A percentile compares a stretch with the other conserved stretches of the same genome.
These are phyloP conservation scores for Sebastes nivosus DNA, from an alignment of 2,797 vertebrate species.

Conservation along the genomic window DNA sequence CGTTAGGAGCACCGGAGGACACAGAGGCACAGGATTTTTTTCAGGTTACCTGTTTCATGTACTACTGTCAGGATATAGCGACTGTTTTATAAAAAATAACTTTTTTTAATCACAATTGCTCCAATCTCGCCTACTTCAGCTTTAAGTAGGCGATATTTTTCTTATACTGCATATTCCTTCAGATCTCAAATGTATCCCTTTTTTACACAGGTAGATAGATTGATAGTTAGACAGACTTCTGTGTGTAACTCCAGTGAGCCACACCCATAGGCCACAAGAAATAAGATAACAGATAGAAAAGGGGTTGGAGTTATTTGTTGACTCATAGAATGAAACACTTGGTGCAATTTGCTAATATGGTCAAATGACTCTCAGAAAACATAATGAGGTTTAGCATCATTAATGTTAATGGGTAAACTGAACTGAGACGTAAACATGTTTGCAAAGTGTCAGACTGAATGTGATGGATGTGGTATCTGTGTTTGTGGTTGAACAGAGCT, in stretches of 20 bases:
- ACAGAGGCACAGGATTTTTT: too few relatives aligned
- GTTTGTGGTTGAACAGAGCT: background rate
- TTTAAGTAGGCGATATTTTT: background rate
- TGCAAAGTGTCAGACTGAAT: background rate
- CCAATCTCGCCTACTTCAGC: too few relatives aligned
- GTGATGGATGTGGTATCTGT: background rate
- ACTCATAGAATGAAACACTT: background rate
- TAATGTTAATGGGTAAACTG: background rate
- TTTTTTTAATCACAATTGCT: too few relatives aligned
- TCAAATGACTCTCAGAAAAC: background rate
- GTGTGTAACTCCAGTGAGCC: constrained; percentile 1
- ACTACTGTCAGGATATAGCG: too few relatives aligned
- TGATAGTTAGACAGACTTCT: background rate
- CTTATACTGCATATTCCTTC: background rate
- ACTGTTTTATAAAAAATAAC: too few relatives aligned
- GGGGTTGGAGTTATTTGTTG: background rate
- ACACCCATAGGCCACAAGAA: constrained; percentile 24
- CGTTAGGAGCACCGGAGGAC: accelerated
- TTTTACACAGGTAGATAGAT: background rate
- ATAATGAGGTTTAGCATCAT: background rate
- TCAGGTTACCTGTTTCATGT: too few relatives aligned
- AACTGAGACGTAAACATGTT: background rate
- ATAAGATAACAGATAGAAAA: constrained; percentile 13
- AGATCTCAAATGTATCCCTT: background rate
- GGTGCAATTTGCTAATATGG: background rate